Evolutionary conservation across 2,888 invertebrate genomes (phyloP), one percentile per base, ranked within the genome.

Genomic region (Cheilosia variabilis): DNA sequence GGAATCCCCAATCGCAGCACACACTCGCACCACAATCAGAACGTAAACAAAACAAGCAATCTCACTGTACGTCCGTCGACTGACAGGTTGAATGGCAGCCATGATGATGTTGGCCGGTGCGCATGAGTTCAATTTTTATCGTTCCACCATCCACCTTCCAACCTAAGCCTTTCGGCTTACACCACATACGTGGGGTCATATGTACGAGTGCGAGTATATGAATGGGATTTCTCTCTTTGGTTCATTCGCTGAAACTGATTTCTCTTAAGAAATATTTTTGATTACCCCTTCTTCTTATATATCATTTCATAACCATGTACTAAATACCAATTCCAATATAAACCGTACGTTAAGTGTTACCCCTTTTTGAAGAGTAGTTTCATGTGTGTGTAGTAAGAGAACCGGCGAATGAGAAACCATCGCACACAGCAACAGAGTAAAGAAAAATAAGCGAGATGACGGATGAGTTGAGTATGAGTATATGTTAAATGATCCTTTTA

Each of bases 1-100:
- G 86, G 86, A 86, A 86, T 86, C 86, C 86, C 86, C 86, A 86
- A 86, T 81, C 65, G 66, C 60, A 50, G n/a, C 50, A 50, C 65
- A 22, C 41, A 68, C n/a, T 13, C 76, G 72, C 76, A 47, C 71
- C 69, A 86, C 75, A 65, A 41, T 45, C 34, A 50, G 6, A 77
- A 86, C 77, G 86, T 86, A 86, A 86, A 86, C 86, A 86, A 86
- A 86, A 80, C 86, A 86, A 86, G 66, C 53, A 86, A 76, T 80
- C 80, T 55, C 72, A 65, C 43, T 65, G 19, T 31, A 6, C 52
- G 22, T 63, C 43, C 63, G 37, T 78, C 75, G 31, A 52, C 53
- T 55, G 75, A 77, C 80, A 81, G 86, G 80, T 86, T 77, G 72
- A 81, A 80, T 77, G 72, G 86, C 81, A 81, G 86, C 86, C 86